phyloP scores from a whole-genome alignment of 2,888 invertebrate genomes.

The Erpobdella octoculata region DNA sequence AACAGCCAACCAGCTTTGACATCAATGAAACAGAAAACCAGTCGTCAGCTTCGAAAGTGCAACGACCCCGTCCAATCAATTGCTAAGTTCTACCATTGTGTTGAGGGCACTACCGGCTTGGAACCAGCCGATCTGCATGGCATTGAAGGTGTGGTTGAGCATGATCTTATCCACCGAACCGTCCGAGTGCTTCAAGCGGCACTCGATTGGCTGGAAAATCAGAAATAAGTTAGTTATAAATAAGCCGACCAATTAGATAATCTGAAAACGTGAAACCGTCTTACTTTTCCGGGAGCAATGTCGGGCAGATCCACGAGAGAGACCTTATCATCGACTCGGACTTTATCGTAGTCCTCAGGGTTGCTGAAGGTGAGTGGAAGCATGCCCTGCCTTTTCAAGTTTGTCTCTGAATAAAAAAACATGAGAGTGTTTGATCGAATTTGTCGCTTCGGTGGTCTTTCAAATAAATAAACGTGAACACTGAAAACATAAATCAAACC shows the following conservation, averaged over 20 bases:
- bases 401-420: conserved; percentile 67
- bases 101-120: conserved; percentile 94
- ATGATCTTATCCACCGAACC: conserved; percentile 75
- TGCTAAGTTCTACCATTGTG: conserved; percentile 63
- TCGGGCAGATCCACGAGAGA: conserved; percentile 73
- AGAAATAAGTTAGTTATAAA: background rate
- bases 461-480: too few species aligned
- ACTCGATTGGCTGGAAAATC: conserved; percentile 65
- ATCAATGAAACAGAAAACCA: too few species aligned
- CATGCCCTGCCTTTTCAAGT: conserved; percentile 95
- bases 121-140: conserved; percentile 95
- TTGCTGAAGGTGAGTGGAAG: conserved; percentile 89
- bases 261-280: background rate
- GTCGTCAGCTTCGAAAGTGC: too few species aligned
- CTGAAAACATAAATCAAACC: too few species aligned
- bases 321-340: conserved; percentile 76
- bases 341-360: conserved; percentile 83
- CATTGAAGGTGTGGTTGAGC: conserved; percentile 90
- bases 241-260: background rate
- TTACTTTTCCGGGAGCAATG: conserved; percentile 78
- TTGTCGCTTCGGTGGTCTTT: too few species aligned
- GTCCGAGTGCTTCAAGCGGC: conserved; percentile 81
- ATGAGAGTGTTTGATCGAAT: too few species aligned
- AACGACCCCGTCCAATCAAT: background rate
- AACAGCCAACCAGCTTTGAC: too few species aligned